Conservation (phyloP, 2,113 vertebrate genomes). For the Salminus brasiliensis region DNA sequence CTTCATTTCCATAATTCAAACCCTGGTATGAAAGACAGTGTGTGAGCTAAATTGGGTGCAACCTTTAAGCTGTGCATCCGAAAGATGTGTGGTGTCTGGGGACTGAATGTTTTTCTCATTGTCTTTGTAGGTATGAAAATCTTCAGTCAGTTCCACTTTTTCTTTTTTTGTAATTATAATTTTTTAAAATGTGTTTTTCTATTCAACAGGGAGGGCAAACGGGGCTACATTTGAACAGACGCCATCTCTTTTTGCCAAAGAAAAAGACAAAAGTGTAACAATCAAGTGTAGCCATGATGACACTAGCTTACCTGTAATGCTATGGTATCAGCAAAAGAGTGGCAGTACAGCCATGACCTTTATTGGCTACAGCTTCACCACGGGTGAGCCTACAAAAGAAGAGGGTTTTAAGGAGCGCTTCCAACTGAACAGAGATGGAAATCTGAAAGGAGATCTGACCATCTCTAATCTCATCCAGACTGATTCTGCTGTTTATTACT, state of each 20-base stretch:
- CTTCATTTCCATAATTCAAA: background rate
- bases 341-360: conserved; percentile 21
- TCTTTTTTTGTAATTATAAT: background rate
- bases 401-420: conserved; percentile 24
- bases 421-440: background rate
- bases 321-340: conserved; percentile 54
- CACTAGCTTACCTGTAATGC: conserved; percentile 11
- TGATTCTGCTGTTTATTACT: conserved; percentile 71
- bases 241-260: background rate
- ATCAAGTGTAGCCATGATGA: conserved; percentile 51
- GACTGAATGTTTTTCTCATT: background rate
- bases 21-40: background rate
- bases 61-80: background rate
- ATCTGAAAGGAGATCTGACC: conserved; percentile 50
- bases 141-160: too few relatives aligned
- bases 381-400: background rate
- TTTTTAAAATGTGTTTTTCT: too few relatives aligned
- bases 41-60: background rate
- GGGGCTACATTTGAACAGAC: conserved; percentile 42
- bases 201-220: conserved; percentile 25
- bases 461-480: conserved; percentile 20
- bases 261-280: background rate
- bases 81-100: background rate
- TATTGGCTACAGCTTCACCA: conserved; percentile 19
- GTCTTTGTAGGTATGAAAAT: background rate